These are phyloP conservation scores for Cerceris ruficornis DNA, from an alignment of 2,888 invertebrate genomes.

Conservation along the genomic window DNA sequence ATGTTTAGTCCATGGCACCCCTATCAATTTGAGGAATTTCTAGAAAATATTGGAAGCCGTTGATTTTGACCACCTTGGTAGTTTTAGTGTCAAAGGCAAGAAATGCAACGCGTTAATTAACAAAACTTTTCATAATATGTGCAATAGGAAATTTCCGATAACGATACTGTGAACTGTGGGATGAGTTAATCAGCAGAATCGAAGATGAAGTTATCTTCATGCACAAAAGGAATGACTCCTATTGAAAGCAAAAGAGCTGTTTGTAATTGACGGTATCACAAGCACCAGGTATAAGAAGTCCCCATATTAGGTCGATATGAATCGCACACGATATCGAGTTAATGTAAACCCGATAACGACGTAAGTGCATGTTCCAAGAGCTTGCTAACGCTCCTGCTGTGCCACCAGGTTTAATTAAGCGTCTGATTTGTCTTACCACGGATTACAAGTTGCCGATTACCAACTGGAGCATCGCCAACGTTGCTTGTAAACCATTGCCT, in stretches of 20 bases:
- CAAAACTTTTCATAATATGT: too few species aligned
- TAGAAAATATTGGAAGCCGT: too few species aligned
- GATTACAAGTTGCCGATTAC: slow-evolving; percentile 45
- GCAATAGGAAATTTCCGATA: too few species aligned
- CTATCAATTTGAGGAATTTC: too few species aligned
- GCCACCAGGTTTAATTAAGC: slow-evolving; percentile 59
- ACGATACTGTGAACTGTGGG: neutral
- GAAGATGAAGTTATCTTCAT: neutral
- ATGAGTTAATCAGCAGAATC: neutral
- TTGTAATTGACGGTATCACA: slow-evolving; percentile 9
- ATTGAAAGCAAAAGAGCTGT: neutral
- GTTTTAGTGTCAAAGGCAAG: too few species aligned
- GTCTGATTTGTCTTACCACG: slow-evolving; percentile 54
- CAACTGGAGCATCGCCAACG: slow-evolving; percentile 19
- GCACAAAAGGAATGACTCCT: neutral
- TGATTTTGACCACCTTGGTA: too few species aligned
- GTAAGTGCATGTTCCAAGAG: slow-evolving; percentile 49
- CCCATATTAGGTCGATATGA: slow-evolving; percentile 23
- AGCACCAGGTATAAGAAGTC: slow-evolving; percentile 2
- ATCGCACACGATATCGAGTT: slow-evolving; percentile 47
- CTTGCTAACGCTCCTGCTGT: slow-evolving; percentile 38
- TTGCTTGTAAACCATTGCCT: slow-evolving; percentile 18
- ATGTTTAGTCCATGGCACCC: too few species aligned
- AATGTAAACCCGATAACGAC: slow-evolving; percentile 61
- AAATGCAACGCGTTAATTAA: too few species aligned